Percentiles rank a stretch among this genome's conserved stretches.
Evolutionary conservation across 2,113 vertebrate species (phyloP).

Genomic region (Parus major): DNA sequence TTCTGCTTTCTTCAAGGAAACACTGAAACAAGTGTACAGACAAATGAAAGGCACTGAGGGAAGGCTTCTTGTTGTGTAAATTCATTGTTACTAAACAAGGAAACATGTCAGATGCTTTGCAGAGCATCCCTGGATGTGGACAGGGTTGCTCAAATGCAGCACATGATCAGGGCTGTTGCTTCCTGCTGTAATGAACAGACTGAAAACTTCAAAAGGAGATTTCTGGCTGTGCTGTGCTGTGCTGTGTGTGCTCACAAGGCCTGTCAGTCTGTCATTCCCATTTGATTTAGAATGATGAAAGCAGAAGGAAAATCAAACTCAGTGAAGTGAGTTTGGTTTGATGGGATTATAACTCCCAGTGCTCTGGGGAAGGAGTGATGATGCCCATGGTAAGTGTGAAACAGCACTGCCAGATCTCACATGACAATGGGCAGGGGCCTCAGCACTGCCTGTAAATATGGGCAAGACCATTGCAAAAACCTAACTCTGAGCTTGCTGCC

Average conservation of each 20-base stretch:
- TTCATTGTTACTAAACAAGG: neutral
- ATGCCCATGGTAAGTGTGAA: neutral
- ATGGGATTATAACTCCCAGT: neutral
- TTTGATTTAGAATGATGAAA: constrained; percentile 36
- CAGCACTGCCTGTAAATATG: neutral
- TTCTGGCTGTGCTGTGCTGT: neutral
- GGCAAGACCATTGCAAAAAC: neutral
- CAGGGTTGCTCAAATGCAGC: neutral
- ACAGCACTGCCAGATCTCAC: neutral
- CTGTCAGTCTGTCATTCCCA: neutral
- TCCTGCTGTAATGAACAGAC: neutral
- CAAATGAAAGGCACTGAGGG: neutral
- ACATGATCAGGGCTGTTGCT: neutral
- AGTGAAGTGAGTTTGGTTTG: neutral
- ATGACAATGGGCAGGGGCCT: neutral
- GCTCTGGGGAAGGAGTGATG: neutral
- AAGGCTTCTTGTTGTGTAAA: neutral
- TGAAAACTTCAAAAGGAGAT: neutral
- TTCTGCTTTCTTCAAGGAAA: neutral
- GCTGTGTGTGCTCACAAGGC: neutral
- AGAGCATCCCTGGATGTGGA: neutral
- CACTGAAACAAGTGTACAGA: neutral
- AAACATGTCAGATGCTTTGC: neutral
- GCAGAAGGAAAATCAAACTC: neutral
- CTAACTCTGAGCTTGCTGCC: neutral